Evolutionary conservation across 2,113 vertebrate genomes (phyloP), one percentile per base, ranked within the genome.

Genomic region (Sylvilagus bachmani): DNA sequence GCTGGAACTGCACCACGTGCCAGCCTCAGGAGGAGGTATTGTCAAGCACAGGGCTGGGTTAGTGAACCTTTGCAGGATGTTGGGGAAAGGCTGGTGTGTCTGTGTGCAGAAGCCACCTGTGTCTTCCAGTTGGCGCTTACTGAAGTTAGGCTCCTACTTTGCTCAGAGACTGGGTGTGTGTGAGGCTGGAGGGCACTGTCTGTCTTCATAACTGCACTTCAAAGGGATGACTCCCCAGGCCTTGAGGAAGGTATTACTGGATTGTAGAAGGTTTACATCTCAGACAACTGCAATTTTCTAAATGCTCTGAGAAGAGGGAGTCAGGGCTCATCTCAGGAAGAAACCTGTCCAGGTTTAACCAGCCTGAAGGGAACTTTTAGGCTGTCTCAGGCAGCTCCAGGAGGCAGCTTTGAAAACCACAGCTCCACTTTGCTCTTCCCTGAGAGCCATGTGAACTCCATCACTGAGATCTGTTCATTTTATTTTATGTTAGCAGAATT

Each of bases 231-330:
- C 21, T 6, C 78, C 62, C 24, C 33, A 24, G 9, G 38, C 33
- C 64, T 78, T 33, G 29, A 78, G 51, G 51, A 78, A 78, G 31
- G 55, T 33, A 31, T 31, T 84, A 22, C 66, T 86, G 31, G 31
- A 19, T 49, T 74, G 33, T 66, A 67, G 44, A 91, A 74, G 44
- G 86, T 66, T 73, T 58, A 44, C 29, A 73, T 86, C 67, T 80
- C 74, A 89, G 83, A 66, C 16, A 58, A 86, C 58, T 89, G 74
- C n/a, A 77, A 10, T 78, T 85, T 84, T 78, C 33, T n/a, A 14
- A 85, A 49, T 31, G 31, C 13, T 70, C 51, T 62, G 25, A 38
- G 31, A 84, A 89, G 61, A 38, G 25, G 29, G 33, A 67, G 27
- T 77, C 81, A 77, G 27, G 12, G 13, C 78, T 74, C 21, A 16